A percentile compares a stretch with the other conserved stretches of the same genome.
Evolutionary conservation across 2,113 vertebrate genomes (phyloP).

Genomic region (Psittacara wagleri): DNA sequence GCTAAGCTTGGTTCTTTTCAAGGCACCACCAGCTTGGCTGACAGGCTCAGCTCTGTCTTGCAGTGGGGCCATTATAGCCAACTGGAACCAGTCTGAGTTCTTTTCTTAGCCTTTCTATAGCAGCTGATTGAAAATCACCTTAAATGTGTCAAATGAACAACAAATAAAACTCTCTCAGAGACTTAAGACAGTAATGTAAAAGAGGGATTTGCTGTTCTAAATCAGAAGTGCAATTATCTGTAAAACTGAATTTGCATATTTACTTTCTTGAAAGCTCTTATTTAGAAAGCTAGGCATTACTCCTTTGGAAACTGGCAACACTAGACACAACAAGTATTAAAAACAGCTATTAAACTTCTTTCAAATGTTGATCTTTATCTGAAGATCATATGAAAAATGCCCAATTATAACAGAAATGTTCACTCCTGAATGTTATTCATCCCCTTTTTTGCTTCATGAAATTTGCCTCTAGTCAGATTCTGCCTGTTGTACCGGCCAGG

Average conservation of each 20-base stretch:
- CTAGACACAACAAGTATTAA: not conserved
- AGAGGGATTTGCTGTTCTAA: not conserved
- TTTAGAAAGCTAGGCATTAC: not conserved
- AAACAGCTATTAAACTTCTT: not conserved
- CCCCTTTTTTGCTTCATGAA: not conserved
- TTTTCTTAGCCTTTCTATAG: not conserved
- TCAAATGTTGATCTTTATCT: not conserved
- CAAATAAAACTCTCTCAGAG: not conserved
- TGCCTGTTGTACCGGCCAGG: not conserved
- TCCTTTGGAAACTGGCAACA: not conserved
- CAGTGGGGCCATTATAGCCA: accelerated
- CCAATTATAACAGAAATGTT: not conserved
- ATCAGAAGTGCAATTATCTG: not conserved
- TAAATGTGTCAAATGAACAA: not conserved
- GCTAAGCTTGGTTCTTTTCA: not conserved
- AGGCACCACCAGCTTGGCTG: not conserved
- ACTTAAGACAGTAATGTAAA: not conserved
- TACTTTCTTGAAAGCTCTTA: not conserved
- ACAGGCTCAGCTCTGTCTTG: not conserved
- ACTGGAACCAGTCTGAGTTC: not conserved
- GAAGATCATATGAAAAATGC: not conserved
- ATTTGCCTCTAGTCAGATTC: not conserved
- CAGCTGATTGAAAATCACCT: not conserved
- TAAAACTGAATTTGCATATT: not conserved
- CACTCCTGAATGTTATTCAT: not conserved